Percentiles rank a stretch among this genome's conserved stretches.
Evolutionary conservation across 2,797 vertebrate species (phyloP).

Genomic region (Silurus lanzhouensis): DNA sequence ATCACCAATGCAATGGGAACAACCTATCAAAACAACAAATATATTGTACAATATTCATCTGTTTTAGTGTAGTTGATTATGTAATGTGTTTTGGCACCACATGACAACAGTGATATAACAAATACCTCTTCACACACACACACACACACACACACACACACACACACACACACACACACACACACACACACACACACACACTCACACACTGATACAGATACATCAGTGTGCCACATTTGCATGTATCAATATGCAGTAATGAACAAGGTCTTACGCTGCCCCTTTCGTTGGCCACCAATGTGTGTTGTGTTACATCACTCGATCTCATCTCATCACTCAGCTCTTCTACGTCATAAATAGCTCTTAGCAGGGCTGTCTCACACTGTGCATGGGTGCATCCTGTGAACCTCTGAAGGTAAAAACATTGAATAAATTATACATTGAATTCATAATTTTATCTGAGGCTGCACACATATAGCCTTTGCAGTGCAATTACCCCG

Average conservation of each 20-base stretch:
- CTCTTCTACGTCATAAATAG: conserved; percentile 67
- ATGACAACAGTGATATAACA: background rate
- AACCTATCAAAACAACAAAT: conserved; percentile 63
- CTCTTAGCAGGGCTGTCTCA: conserved; percentile 71
- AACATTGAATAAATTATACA: conserved; percentile 7
- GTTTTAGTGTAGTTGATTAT: background rate
- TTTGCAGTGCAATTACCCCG: background rate
- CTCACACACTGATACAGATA: background rate
- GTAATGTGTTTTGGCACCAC: background rate
- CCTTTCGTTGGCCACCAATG: conserved; percentile 59
- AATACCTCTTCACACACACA: background rate
- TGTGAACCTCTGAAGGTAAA: conserved; percentile 66
- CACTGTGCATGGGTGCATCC: conserved; percentile 61
- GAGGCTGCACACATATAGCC: background rate
- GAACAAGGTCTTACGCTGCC: conserved; percentile 63
- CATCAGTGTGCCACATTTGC: background rate
- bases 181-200: background rate
- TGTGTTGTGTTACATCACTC: conserved; percentile 64
- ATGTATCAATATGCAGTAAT: background rate
- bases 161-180: background rate
- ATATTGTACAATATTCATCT: background rate
- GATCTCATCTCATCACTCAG: conserved; percentile 61
- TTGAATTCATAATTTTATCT: conserved; percentile 5
- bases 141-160: background rate
- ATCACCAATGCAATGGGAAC: conserved; percentile 75